Conservation (phyloP, 2,888 invertebrate species). For the Mythimna pallens region DNA sequence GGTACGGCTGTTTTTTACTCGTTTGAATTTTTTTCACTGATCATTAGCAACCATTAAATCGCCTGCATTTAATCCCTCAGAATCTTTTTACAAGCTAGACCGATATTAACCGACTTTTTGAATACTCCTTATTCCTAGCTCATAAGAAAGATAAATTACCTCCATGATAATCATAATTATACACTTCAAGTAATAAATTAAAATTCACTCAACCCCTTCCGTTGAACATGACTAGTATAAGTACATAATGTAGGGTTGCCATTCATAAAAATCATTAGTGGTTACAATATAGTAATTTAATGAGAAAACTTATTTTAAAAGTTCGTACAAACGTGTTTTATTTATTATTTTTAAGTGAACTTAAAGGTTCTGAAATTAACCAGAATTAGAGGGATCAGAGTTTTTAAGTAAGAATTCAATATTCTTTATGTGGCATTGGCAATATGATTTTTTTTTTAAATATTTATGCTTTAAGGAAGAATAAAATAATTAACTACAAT, state of each 20-base stretch:
- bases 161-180: constrained; percentile 50
- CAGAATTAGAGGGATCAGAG: not conserved
- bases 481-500: too few species aligned
- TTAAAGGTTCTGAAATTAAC: too few species aligned
- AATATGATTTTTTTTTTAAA: not conserved
- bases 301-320: not conserved
- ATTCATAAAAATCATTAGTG: constrained; percentile 30
- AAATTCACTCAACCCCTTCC: constrained; percentile 57
- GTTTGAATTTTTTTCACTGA: not conserved
- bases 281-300: not conserved
- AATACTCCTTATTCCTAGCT: constrained; percentile 23
- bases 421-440: too few species aligned
- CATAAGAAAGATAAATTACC: constrained; percentile 56
- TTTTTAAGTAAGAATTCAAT: too few species aligned
- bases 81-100: constrained; percentile 10
- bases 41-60: not conserved
- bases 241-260: constrained; percentile 45
- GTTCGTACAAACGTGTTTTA: not conserved
- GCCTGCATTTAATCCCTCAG: not conserved
- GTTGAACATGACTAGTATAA: constrained; percentile 44
- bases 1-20: not conserved
- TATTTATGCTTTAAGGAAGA: not conserved
- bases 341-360: not conserved
- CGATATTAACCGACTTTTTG: constrained; percentile 17
- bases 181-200: constrained; percentile 57